Percentiles rank a stretch among this genome's conserved stretches.
Conservation (phyloP, 2,888 invertebrate genomes). For the Idaea dimidiata region DNA sequence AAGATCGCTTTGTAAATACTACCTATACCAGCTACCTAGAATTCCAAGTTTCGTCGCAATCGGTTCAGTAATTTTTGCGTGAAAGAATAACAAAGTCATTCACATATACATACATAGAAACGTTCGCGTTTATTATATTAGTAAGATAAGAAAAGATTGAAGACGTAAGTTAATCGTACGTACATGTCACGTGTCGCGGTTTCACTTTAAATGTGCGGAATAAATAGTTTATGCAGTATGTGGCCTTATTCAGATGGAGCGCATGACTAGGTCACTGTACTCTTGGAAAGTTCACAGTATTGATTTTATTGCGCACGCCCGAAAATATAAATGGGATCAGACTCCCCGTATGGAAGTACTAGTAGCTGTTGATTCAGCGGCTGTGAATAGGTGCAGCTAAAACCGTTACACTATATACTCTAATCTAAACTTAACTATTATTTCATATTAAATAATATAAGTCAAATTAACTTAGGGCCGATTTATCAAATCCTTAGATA, state of each 20-base stretch:
- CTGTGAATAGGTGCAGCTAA: slow-evolving; percentile 27
- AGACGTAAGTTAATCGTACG: slow-evolving; percentile 19
- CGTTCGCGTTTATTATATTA: too few relatives aligned
- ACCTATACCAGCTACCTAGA: too few relatives aligned
- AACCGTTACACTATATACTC: slow-evolving; percentile 3
- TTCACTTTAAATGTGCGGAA: slow-evolving; percentile 44
- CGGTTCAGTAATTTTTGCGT: too few relatives aligned
- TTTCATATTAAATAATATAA: too few relatives aligned
- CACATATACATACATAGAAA: too few relatives aligned
- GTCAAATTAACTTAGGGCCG: too few relatives aligned
- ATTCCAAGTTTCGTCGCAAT: too few relatives aligned
- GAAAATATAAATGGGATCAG: slow-evolving; percentile 74
- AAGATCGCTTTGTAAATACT: too few relatives aligned
- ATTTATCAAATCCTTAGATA: too few relatives aligned
- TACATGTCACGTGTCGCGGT: slow-evolving; percentile 15
- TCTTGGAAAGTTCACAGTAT: slow-evolving; percentile 76
- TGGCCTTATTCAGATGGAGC: slow-evolving; percentile 62
- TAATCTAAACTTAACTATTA: not conserved
- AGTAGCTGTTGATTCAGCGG: slow-evolving; percentile 51
- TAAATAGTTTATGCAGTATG: slow-evolving; percentile 62
- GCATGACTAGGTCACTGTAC: slow-evolving; percentile 75
- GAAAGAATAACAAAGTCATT: too few relatives aligned
- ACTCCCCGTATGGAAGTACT: slow-evolving; percentile 43
- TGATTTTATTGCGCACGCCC: slow-evolving; percentile 79
- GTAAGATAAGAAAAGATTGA: slow-evolving; percentile 34